These are phyloP conservation scores for Neomonachus schauinslandi DNA, from an alignment of 2,113 vertebrate genomes.

Conservation along the genomic window DNA sequence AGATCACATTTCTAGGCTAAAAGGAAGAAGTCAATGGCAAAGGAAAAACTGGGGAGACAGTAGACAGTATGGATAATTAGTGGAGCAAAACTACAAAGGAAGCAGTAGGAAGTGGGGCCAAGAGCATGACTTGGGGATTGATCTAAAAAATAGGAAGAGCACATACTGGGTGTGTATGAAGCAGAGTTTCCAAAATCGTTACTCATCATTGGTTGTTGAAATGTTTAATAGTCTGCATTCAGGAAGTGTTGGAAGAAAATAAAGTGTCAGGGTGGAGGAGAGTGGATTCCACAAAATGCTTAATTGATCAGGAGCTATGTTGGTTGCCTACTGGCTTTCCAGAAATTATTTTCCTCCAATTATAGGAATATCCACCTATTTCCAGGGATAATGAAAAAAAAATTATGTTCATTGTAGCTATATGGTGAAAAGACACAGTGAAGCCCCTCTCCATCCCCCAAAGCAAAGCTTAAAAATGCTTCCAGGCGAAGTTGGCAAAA, in stretches of 20 bases:
- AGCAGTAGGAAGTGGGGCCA: not conserved
- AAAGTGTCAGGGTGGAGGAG: not conserved
- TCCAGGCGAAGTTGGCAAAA: slow-evolving; percentile 3
- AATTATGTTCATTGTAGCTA: slow-evolving; percentile 19
- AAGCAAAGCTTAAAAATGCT: slow-evolving; percentile 17
- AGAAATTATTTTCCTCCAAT: not conserved
- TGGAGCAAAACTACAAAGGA: not conserved
- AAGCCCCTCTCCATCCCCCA: not conserved
- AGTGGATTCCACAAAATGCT: not conserved
- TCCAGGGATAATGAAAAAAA: not conserved
- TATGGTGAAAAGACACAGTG: not conserved
- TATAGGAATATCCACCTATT: not conserved
- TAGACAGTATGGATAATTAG: not conserved
- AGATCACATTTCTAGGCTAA: not conserved
- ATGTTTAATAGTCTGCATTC: slow-evolving; percentile 23
- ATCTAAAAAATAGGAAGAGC: slow-evolving; percentile 30
- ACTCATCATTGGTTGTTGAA: not conserved
- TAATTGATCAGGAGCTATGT: not conserved
- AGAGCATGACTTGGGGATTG: not conserved
- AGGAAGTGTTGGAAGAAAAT: not conserved
- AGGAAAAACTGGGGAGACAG: not conserved
- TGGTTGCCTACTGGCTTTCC: not conserved
- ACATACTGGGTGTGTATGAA: not conserved
- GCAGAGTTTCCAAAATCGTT: not conserved
- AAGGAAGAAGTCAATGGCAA: not conserved